Percentiles rank a stretch among this genome's conserved stretches.
Evolutionary conservation across 2,888 invertebrate species (phyloP).

Genomic region (Drosophila cognata): DNA sequence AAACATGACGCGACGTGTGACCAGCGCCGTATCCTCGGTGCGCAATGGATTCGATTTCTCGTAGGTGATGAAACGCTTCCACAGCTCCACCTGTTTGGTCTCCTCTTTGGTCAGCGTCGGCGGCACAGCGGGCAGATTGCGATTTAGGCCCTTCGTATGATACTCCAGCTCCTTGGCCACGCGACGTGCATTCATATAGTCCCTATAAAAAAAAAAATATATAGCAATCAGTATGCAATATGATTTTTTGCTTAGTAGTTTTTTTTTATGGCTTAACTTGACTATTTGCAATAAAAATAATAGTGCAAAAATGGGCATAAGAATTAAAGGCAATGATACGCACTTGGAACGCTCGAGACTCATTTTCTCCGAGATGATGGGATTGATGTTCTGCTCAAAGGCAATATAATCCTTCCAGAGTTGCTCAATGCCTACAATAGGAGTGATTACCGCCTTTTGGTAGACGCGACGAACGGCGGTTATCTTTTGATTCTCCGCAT

Average conservation of each 20-base stretch:
- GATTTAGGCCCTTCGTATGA: conserved; percentile 96
- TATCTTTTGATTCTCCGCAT: conserved; percentile 99
- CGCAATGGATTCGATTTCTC: conserved; percentile 98
- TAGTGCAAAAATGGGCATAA: neutral
- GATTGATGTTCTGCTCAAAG: conserved; percentile 96
- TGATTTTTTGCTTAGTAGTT: neutral
- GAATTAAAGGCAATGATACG: conserved; percentile 19
- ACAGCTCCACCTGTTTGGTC: conserved; percentile 97
- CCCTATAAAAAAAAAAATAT: conserved; percentile 86
- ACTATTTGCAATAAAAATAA: neutral
- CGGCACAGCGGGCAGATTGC: conserved; percentile 98
- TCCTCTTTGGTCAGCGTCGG: conserved; percentile 96
- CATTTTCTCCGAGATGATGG: conserved; percentile 96
- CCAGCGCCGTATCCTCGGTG: conserved; percentile 97
- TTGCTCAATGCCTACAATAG: conserved; percentile 98
- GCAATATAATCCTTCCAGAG: conserved; percentile 99
- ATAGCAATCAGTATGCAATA: neutral
- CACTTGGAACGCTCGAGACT: conserved; percentile 94
- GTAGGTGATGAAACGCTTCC: conserved; percentile 99
- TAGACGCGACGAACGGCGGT: conserved; percentile 98
- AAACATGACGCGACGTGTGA: conserved; percentile 98
- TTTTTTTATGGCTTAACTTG: neutral
- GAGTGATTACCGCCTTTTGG: conserved; percentile 97
- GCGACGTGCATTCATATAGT: conserved; percentile 98
- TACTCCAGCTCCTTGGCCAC: conserved; percentile 98